phyloP scores from a whole-genome alignment of 2,888 invertebrate species.

The Drosophila mercatorum region DNA sequence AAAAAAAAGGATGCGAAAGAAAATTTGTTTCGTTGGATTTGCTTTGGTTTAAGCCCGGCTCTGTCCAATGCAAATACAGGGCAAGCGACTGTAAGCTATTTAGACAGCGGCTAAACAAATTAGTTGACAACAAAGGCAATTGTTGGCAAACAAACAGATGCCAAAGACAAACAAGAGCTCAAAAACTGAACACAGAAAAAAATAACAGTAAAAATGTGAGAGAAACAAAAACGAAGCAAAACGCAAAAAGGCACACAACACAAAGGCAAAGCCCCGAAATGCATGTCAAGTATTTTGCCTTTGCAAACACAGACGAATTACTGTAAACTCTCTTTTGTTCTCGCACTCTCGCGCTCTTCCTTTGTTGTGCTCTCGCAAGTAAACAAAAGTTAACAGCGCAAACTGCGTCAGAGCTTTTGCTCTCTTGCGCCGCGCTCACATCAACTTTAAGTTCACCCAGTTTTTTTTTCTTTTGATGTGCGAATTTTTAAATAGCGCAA shows the following conservation, averaged over 20 bases:
- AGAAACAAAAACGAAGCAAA: conserved; percentile 15
- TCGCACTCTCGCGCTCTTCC: background rate
- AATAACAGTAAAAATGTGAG: conserved; percentile 9
- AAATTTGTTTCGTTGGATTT: conserved; percentile 17
- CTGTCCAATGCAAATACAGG: conserved; percentile 31
- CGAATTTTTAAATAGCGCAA: conserved; percentile 50
- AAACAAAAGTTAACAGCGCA: conserved; percentile 54
- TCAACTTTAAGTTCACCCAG: conserved; percentile 70
- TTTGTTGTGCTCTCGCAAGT: conserved; percentile 27
- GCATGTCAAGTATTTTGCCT: conserved; percentile 50
- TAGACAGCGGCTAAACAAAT: conserved; percentile 70
- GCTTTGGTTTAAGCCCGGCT: conserved; percentile 19
- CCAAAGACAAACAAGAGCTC: conserved; percentile 63
- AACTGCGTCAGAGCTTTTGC: conserved; percentile 29
- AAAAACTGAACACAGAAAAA: conserved; percentile 13
- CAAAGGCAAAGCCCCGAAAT: conserved; percentile 28
- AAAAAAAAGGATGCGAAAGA: conserved; percentile 8
- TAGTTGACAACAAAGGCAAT: conserved; percentile 65
- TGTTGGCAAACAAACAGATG: conserved; percentile 59
- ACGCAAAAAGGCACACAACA: conserved; percentile 4
- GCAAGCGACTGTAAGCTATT: conserved; percentile 45
- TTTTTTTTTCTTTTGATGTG: conserved; percentile 43
- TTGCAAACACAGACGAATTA: conserved; percentile 47
- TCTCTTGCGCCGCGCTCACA: conserved; percentile 34
- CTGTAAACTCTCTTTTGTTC: conserved; percentile 27